Base-by-base conservation (phyloP, 2,888 invertebrate genomes). In the Thumatha senex region DNA sequence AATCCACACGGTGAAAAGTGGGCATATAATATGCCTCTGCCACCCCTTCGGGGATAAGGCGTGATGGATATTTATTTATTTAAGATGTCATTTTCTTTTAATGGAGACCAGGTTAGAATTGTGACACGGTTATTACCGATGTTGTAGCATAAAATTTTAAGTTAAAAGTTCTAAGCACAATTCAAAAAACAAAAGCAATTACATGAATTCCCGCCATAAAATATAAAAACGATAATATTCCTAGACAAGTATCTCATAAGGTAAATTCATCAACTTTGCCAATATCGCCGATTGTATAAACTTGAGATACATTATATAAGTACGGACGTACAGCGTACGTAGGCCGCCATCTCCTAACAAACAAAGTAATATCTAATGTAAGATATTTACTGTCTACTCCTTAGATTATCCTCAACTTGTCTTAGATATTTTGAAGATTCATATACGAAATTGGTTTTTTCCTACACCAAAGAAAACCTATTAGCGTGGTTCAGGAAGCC, bases 391-490 rank as follows among this genome's bases (percentile, higher is more conserved):
- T 73, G 72, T 67, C 76, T 73, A 72, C 75, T 76, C 68, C 55
- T 58, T 59, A 75, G 83, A 81, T 85, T 77, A 84, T 82, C 80
- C 76, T 72, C 72, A 75, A 78, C 84, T 82, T 80, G 79, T 79
- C 82, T 84, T 77, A 78, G 78, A 83, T 82, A 83, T 84, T 84
- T 84, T 81, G 82, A 84, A 83, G 83, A 84, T 84, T 82, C 78
- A 82, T 74, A 73, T 69, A 67, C 72, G 76, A 85, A 86, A 86
- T 86, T 85, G 85, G 79, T 84, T 85, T 85, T 82, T 75, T 76
- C 78, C 74, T 74, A 70, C 61, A 73, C 79, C 76, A 79, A 82
- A 80, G 80, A 82, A 83, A 84, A 80, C 76, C 82, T 79, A 83
- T 86, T 84, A 84, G 76, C 70, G 65, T 66, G 61, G 69, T 65